phyloP scores from a whole-genome alignment of 2,797 vertebrate species.

The Bufotes viridis region DNA sequence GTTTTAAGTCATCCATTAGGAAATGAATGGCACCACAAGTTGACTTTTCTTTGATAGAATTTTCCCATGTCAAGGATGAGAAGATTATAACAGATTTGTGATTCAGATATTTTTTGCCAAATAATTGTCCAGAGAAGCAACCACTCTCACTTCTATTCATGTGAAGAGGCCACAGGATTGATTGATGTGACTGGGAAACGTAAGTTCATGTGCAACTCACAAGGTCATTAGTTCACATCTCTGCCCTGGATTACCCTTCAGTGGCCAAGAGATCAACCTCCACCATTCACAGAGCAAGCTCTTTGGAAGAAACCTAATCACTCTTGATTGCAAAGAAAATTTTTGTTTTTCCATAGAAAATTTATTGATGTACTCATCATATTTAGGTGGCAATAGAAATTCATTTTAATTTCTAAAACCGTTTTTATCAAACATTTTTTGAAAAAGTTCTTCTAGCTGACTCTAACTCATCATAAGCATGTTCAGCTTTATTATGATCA shows the following conservation, averaged over 20 bases:
- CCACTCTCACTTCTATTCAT: conserved; percentile 57
- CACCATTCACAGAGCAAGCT: not conserved
- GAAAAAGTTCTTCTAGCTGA: not conserved
- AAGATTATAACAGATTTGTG: conserved; percentile 58
- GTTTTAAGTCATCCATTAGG: conserved; percentile 44
- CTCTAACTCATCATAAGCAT: too few species aligned
- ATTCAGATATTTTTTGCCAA: conserved; percentile 56
- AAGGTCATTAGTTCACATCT: conserved; percentile 61
- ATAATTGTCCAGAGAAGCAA: conserved; percentile 50
- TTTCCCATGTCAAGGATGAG: conserved; percentile 60
- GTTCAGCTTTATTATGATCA: too few species aligned
- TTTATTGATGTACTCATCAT: not conserved
- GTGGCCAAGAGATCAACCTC: conserved; percentile 15
- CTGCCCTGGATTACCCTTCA: conserved; percentile 40
- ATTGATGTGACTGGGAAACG: conserved; percentile 61
- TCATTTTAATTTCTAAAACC: not conserved
- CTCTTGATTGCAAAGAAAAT: not conserved
- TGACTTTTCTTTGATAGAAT: conserved; percentile 50
- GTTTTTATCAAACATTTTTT: not conserved
- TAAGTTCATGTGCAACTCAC: conserved; percentile 63
- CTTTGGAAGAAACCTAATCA: not conserved
- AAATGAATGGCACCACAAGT: conserved; percentile 55
- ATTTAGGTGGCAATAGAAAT: not conserved
- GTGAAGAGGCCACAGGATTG: conserved; percentile 53
- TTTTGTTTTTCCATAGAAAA: not conserved